Evolutionary conservation across 2,888 invertebrate genomes (phyloP).

Genomic region (Hanleya hanleyi): DNA sequence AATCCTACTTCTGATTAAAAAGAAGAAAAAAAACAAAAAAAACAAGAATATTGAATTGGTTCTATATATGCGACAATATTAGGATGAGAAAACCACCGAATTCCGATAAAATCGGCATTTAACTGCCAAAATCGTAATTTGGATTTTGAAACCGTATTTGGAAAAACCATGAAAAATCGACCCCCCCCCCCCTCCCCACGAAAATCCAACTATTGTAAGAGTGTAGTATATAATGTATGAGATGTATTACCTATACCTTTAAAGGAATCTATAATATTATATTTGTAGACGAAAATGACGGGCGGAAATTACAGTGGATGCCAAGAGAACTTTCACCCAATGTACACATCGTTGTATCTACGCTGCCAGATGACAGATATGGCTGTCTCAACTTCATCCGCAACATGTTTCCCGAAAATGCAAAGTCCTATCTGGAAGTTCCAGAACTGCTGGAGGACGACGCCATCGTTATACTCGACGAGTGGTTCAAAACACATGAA

Average conservation of each 20-base stretch:
- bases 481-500: constrained; percentile 50
- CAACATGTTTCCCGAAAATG: constrained; percentile 42
- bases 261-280: not conserved
- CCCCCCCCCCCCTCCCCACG: not conserved
- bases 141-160: no score
- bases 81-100: no score
- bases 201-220: not conserved
- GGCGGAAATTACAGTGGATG: constrained; percentile 83
- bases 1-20: no score
- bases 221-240: not conserved
- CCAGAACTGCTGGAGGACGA: constrained; percentile 53
- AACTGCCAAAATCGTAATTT: no score
- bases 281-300: constrained; percentile 73
- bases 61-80: no score
- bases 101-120: no score
- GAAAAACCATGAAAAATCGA: no score
- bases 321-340: constrained; percentile 83
- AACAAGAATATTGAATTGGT: no score
- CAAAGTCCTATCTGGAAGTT: constrained; percentile 54
- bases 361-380: constrained; percentile 55
- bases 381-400: constrained; percentile 49
- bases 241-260: not conserved
- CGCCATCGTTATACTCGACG: constrained; percentile 52
- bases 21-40: no score
- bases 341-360: constrained; percentile 81